These are phyloP conservation scores for Sebastes dallii DNA, from an alignment of 2,797 vertebrate species.

Conservation along the genomic window DNA sequence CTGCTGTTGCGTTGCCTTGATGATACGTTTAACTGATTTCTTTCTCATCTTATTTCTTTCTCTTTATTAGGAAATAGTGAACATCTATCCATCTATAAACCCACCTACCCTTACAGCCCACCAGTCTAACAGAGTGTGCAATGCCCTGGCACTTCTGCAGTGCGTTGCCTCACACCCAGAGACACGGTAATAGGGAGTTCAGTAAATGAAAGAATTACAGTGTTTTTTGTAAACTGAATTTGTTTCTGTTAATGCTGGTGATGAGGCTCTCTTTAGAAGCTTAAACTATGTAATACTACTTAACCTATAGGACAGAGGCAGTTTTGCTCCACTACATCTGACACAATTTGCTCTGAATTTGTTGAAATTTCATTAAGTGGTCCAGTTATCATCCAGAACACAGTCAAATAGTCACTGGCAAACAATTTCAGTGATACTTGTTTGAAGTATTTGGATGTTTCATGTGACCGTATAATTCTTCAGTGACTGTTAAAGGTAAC, in stretches of 20 bases:
- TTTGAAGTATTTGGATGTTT: neutral
- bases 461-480: neutral
- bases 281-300: neutral
- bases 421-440: neutral
- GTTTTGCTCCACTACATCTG: neutral
- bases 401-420: neutral
- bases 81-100: slow-evolving; percentile 99
- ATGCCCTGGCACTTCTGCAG: slow-evolving; percentile 94
- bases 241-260: neutral
- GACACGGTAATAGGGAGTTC: slow-evolving; percentile 84
- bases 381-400: too few species aligned
- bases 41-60: neutral
- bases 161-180: slow-evolving; percentile 99
- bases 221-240: neutral
- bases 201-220: fast-evolving
- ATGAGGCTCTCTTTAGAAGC: neutral
- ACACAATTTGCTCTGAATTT: neutral
- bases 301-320: neutral
- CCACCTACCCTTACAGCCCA: slow-evolving; percentile 97
- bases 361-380: neutral
- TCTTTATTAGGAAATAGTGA: slow-evolving; percentile 92
- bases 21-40: neutral
- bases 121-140: slow-evolving; percentile 98
- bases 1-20: neutral
- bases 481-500: neutral